These are phyloP conservation scores for Blastobasis adustella DNA, from an alignment of 2,888 invertebrate genomes.

Conservation along the genomic window DNA sequence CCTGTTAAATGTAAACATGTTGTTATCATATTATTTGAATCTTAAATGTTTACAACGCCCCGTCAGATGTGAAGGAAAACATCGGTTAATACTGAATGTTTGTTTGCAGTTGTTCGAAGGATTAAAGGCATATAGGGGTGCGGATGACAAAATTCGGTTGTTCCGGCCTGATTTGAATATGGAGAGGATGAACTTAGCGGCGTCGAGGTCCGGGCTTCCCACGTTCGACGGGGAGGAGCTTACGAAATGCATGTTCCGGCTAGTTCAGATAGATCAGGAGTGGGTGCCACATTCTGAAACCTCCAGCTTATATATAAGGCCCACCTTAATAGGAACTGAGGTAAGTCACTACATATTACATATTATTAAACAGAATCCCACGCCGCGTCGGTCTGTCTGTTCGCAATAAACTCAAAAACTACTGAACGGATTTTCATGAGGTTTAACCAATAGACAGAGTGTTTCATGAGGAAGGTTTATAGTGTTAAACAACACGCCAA, in stretches of 20 bases:
- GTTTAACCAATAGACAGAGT: too few species aligned
- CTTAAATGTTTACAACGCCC: slow-evolving; percentile 1
- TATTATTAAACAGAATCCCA: too few species aligned
- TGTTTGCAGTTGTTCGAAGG: slow-evolving; percentile 93
- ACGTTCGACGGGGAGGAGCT: slow-evolving; percentile 91
- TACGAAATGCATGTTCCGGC: slow-evolving; percentile 86
- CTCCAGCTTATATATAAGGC: slow-evolving; percentile 95
- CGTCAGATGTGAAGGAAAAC: neutral
- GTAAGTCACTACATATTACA: too few species aligned
- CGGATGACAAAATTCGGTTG: slow-evolving; percentile 92
- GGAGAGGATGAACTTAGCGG: slow-evolving; percentile 92
- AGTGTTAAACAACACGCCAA: too few species aligned
- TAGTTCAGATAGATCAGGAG: slow-evolving; percentile 94
- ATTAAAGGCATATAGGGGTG: slow-evolving; percentile 96
- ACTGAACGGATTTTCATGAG: too few species aligned
- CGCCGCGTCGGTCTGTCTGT: too few species aligned
- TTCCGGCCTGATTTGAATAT: slow-evolving; percentile 98
- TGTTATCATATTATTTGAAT: slow-evolving; percentile 18
- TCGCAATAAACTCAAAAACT: too few species aligned
- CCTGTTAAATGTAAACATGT: slow-evolving; percentile 11
- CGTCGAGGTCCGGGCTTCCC: slow-evolving; percentile 89
- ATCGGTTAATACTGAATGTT: neutral
- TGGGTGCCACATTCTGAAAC: slow-evolving; percentile 96
- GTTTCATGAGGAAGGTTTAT: too few species aligned
- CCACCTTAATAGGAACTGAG: slow-evolving; percentile 97